Evolutionary conservation across 2,888 invertebrate genomes (phyloP).

Genomic region (Megamerina dolium): DNA sequence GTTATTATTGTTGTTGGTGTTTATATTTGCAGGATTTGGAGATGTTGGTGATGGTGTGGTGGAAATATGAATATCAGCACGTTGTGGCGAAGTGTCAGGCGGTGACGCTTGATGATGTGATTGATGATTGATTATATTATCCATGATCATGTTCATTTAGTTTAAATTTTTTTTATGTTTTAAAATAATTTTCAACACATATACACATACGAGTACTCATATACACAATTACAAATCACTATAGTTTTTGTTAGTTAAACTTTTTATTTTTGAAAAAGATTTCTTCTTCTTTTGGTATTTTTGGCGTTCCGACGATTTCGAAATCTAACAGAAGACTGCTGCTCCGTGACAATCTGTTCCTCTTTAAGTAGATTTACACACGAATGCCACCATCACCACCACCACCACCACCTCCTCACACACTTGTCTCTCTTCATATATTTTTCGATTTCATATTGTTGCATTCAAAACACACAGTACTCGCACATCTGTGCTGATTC

Average conservation of each 20-base stretch:
- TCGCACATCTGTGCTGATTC: slow-evolving; percentile 47
- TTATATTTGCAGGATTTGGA: slow-evolving; percentile 21
- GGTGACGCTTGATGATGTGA: slow-evolving; percentile 22
- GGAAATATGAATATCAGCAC: slow-evolving; percentile 51
- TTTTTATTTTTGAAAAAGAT: neutral
- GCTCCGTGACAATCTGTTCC: slow-evolving; percentile 47
- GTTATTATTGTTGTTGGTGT: slow-evolving; percentile 19
- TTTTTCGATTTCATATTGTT: slow-evolving; percentile 40
- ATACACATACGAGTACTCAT: no score
- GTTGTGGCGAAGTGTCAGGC: slow-evolving; percentile 31
- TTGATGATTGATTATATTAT: slow-evolving; percentile 41
- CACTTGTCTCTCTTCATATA: no score
- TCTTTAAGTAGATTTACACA: slow-evolving; percentile 45
- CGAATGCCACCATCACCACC: slow-evolving; percentile 1
- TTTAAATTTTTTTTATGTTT: slow-evolving; percentile 3
- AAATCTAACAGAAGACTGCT: slow-evolving; percentile 45
- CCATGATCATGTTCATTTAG: slow-evolving; percentile 60
- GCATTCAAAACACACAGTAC: slow-evolving; percentile 42
- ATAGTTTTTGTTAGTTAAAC: no score
- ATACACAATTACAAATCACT: no score
- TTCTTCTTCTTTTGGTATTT: neutral
- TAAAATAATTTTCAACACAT: no score
- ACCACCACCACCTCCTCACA: slow-evolving; percentile 16
- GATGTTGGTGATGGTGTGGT: slow-evolving; percentile 30
- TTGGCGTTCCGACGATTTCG: slow-evolving; percentile 28